Evolutionary conservation across 2,888 invertebrate species (phyloP), one percentile per base, ranked within the genome.

Genomic region (Harpagoxenus sublaevis): DNA sequence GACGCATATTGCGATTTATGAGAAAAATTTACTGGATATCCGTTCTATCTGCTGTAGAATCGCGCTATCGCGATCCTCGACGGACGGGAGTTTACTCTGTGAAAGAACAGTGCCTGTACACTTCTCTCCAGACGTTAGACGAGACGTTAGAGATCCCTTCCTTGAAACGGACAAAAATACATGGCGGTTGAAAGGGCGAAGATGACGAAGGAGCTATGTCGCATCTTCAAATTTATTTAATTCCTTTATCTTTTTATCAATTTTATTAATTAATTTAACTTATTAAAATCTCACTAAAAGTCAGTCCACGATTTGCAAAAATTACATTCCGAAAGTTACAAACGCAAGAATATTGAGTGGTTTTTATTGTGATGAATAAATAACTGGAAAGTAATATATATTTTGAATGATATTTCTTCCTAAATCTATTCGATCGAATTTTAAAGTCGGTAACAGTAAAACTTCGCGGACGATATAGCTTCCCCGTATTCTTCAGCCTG

Each of bases 81-180:
- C 57, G 73, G 28, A 57, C 70, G 45, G 81, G 48, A 74, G 57
- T 84, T 60, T 89, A 92, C 91, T 92, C 89, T 92, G 92, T 92
- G 92, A 94, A 92, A 92, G 92, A 94, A 93, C 93, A 93, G 94
- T 94, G 94, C 94, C 94, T 94, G 94, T 91, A 92, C 55, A 70
- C 75, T 70, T 78, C 57, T 68, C 55, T 55, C 91, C 92, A 93
- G 92, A 94, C 89, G 92, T 92, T 93, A 93, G 93, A 89, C 86
- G 84, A 93, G 85, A 89, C 53, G 53, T 73, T 81, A 79, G 83
- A 66, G 28, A 83, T 66, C 23, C 81, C 35, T 83, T 81, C 45
- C 65, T 83, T 66, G 35, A 78, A 66, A 48, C 48, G 81, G 53
- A 66, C 65, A 35, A 65, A 35, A 79, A 66, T 31, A 45, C 51